Evolutionary conservation across 2,888 invertebrate genomes (phyloP).

Genomic region (Troides helena): DNA sequence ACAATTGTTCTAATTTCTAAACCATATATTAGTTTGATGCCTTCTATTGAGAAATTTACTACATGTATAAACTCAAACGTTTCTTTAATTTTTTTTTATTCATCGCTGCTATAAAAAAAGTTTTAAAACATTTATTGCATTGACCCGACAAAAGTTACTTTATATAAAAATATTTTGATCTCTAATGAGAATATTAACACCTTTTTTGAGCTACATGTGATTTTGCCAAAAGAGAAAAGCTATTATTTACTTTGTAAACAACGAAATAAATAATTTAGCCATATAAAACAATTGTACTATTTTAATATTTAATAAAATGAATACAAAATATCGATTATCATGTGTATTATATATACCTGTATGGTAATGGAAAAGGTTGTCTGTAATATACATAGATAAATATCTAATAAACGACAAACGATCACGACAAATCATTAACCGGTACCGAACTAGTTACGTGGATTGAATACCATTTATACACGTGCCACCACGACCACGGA

Average conservation of each 20-base stretch:
- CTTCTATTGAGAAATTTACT: background rate
- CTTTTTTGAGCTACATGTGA: background rate
- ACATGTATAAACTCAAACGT: background rate
- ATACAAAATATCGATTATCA: background rate
- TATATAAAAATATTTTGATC: too few relatives aligned
- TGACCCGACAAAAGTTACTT: too few relatives aligned
- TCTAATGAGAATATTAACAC: too few relatives aligned
- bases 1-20: background rate
- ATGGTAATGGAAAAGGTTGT: background rate
- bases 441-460: conserved; percentile 16
- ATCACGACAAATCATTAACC: conserved; percentile 14
- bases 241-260: background rate
- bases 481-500: conserved; percentile 20
- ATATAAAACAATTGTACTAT: background rate
- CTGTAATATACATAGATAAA: background rate
- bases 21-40: too few relatives aligned
- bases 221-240: background rate
- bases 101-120: too few relatives aligned
- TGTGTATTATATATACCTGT: background rate
- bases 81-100: background rate
- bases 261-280: background rate
- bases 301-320: background rate
- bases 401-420: conserved; percentile 11
- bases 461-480: conserved; percentile 14
- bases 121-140: too few relatives aligned